A percentile compares a stretch with the other conserved stretches of the same genome.
Evolutionary conservation across 1,140 invertebrate genomes (phyloP).

Genomic region (Drosophila bocqueti): DNA sequence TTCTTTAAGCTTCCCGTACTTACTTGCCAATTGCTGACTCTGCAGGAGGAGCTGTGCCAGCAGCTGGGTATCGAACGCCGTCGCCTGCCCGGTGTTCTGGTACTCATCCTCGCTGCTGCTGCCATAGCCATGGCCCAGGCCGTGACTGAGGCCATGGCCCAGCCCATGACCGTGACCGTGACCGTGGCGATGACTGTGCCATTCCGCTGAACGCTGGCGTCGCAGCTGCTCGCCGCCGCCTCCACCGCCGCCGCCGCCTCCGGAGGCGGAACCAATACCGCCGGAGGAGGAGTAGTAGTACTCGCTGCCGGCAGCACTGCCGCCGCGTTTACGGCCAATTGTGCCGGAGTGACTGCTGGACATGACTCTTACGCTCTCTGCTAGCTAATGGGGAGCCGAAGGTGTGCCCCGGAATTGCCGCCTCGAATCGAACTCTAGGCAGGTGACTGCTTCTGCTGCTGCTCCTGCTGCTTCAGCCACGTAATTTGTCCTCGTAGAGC

Average conservation of each 20-base stretch:
- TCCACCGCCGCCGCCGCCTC: background rate
- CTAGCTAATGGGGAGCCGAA: constrained; percentile 1
- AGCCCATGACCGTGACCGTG: constrained; percentile 68
- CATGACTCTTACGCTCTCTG: constrained; percentile 39
- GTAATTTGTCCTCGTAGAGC: constrained; percentile 13
- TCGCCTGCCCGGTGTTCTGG: constrained; percentile 85
- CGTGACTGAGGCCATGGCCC: constrained; percentile 53
- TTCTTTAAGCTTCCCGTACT: constrained; percentile 56
- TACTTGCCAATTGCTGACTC: constrained; percentile 86
- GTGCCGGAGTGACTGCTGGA: constrained; percentile 84
- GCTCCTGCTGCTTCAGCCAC: constrained; percentile 25
- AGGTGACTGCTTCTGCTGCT: constrained; percentile 16
- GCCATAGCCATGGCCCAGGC: constrained; percentile 43
- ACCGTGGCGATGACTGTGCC: constrained; percentile 86
- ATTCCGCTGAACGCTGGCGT: constrained; percentile 87
- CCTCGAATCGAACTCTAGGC: constrained; percentile 10
- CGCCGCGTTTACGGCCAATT: constrained; percentile 84
- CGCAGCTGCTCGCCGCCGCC: constrained; percentile 82
- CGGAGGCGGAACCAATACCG: constrained; percentile 1
- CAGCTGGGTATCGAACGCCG: constrained; percentile 83
- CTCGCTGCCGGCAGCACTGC: constrained; percentile 73
- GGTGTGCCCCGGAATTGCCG: background rate
- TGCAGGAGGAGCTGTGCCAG: constrained; percentile 87
- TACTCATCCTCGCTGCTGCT: constrained; percentile 88
- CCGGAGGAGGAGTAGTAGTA: constrained; percentile 71